phyloP scores from a whole-genome alignment of 2,113 vertebrate genomes.

The Morphnarchus princeps region DNA sequence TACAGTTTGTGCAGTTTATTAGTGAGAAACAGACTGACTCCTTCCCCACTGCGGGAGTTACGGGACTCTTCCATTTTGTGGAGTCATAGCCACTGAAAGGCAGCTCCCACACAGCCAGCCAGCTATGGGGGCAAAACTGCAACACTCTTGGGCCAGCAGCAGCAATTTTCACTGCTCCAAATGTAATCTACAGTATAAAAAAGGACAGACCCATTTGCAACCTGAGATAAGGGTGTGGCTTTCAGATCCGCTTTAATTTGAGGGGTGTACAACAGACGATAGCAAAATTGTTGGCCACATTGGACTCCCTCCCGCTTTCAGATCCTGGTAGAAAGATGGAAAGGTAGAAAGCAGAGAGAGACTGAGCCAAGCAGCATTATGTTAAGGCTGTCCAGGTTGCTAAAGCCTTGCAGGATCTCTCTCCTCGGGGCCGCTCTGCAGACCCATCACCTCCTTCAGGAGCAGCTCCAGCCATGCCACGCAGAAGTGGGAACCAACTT shows the following conservation, averaged over 20 bases:
- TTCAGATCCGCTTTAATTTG: background rate
- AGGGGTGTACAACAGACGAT: background rate
- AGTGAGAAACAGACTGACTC: background rate
- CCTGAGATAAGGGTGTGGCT: background rate
- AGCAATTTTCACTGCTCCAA: background rate
- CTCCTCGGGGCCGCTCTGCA: background rate
- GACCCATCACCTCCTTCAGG: background rate
- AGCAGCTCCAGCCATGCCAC: background rate
- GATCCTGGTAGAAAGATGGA: background rate
- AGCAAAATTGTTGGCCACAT: background rate
- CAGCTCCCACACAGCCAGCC: background rate
- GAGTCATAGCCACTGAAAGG: background rate
- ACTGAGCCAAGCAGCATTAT: background rate
- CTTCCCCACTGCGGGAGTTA: background rate
- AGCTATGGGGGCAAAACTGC: background rate
- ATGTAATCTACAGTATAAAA: background rate
- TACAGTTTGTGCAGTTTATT: background rate
- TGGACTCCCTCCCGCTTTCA: background rate
- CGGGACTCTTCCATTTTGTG: background rate
- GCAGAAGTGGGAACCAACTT: rapidly evolving
- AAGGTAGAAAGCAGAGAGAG: background rate
- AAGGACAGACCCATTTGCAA: background rate
- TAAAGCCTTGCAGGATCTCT: background rate
- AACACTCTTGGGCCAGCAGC: background rate
- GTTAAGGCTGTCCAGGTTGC: background rate